phyloP scores from a whole-genome alignment of 1,140 invertebrate species.

The Pseudachorutes palmiensis region DNA sequence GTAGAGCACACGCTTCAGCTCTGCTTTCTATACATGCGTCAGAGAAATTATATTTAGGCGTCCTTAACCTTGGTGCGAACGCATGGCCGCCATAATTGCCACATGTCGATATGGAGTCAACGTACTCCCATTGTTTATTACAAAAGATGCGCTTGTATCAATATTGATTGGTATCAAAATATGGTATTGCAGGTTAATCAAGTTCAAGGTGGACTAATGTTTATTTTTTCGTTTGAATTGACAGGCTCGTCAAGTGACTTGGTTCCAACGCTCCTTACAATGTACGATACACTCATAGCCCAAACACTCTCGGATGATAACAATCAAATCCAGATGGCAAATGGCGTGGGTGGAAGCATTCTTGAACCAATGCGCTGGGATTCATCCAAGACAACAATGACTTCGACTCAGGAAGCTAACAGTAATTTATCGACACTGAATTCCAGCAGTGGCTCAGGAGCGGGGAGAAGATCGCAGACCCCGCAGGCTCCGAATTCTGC shows the following conservation, averaged over 20 bases:
- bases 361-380: not conserved
- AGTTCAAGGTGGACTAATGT: slow-evolving; percentile 9
- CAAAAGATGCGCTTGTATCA: no score
- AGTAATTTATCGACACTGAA: not conserved
- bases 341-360: not conserved
- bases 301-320: slow-evolving; percentile 37
- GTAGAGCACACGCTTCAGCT: no score
- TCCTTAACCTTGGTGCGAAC: not conserved
- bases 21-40: no score
- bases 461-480: no score
- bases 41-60: no score
- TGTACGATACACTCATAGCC: slow-evolving; percentile 57
- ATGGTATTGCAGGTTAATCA: not conserved
- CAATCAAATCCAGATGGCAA: not conserved
- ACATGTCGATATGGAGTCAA: not conserved
- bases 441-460: no score
- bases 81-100: no score
- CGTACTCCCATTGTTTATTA: not conserved
- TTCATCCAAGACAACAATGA: not conserved
- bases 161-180: not conserved
- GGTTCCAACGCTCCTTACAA: slow-evolving; percentile 55
- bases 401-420: not conserved
- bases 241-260: slow-evolving; percentile 55
- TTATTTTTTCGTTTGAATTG: slow-evolving; percentile 44
- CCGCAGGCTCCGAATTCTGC: not conserved